Percentiles rank a stretch among this genome's conserved stretches.
These are phyloP conservation scores for Triplophysa dalaica DNA, from an alignment of 2,113 vertebrate species.

Conservation along the genomic window DNA sequence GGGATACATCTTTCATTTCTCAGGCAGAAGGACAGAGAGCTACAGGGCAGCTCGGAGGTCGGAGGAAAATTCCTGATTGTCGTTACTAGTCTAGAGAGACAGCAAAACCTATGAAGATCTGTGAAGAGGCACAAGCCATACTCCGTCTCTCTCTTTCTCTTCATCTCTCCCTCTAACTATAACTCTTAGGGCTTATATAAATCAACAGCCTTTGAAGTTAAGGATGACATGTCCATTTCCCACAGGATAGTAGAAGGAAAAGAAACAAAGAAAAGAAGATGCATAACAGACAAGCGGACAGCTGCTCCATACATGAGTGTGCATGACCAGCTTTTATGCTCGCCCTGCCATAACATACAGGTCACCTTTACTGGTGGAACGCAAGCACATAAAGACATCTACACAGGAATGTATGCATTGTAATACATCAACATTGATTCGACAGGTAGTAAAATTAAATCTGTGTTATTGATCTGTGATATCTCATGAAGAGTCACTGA, in stretches of 20 bases:
- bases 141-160: background rate
- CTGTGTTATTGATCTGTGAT: background rate
- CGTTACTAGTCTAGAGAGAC: background rate
- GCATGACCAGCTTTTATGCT: constrained; percentile 54
- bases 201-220: constrained; percentile 66
- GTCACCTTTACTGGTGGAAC: background rate
- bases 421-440: constrained; percentile 7
- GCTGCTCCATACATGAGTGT: constrained; percentile 58
- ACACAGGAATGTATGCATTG: background rate
- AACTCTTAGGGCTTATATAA: constrained; percentile 56
- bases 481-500: background rate
- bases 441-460: background rate
- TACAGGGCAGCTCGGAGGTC: background rate
- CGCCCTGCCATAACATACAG: constrained; percentile 38
- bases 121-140: background rate
- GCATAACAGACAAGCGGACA: constrained; percentile 63
- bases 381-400: background rate
- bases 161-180: constrained; percentile 13
- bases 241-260: constrained; percentile 61
- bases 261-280: constrained; percentile 35
- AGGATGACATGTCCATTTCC: constrained; percentile 62
- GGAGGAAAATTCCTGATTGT: background rate
- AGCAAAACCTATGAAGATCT: background rate
- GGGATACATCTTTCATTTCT: constrained; percentile 34
- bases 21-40: constrained; percentile 4